Percentiles rank a stretch among this genome's conserved stretches.
Evolutionary conservation across 2,888 invertebrate species (phyloP).

Genomic region (Luperina nickerlii): DNA sequence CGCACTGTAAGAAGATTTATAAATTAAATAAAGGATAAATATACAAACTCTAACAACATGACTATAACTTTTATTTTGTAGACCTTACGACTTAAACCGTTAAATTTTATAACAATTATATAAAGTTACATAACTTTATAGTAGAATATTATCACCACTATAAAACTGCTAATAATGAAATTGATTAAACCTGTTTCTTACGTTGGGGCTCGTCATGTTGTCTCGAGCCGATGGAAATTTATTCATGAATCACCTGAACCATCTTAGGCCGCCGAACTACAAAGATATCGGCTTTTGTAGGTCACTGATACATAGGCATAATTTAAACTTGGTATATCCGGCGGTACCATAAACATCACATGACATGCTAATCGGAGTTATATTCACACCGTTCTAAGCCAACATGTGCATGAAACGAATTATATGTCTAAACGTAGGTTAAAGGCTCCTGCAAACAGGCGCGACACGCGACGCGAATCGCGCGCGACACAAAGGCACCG

Average conservation of each 20-base stretch:
- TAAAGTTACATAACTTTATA: neutral
- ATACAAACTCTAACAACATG: neutral
- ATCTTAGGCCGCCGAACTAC: constrained; percentile 27
- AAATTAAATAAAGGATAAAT: neutral
- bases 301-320: constrained; percentile 35
- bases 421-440: constrained; percentile 5
- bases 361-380: constrained; percentile 18
- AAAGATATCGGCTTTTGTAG: constrained; percentile 39
- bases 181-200: constrained; percentile 23
- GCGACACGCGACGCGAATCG: too few relatives aligned
- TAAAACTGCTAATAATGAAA: constrained; percentile 5
- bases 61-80: neutral
- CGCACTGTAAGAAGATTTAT: neutral
- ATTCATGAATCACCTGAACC: constrained; percentile 52
- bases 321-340: constrained; percentile 23
- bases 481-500: too few relatives aligned
- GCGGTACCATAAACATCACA: constrained; percentile 1
- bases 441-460: too few relatives aligned
- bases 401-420: constrained; percentile 17
- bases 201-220: constrained; percentile 23
- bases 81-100: neutral
- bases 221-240: constrained; percentile 33
- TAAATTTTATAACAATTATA: neutral
- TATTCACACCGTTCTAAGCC: constrained; percentile 9
- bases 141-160: neutral